These are phyloP conservation scores for Stramonita haemastoma DNA, from an alignment of 2,888 invertebrate species.

Conservation along the genomic window DNA sequence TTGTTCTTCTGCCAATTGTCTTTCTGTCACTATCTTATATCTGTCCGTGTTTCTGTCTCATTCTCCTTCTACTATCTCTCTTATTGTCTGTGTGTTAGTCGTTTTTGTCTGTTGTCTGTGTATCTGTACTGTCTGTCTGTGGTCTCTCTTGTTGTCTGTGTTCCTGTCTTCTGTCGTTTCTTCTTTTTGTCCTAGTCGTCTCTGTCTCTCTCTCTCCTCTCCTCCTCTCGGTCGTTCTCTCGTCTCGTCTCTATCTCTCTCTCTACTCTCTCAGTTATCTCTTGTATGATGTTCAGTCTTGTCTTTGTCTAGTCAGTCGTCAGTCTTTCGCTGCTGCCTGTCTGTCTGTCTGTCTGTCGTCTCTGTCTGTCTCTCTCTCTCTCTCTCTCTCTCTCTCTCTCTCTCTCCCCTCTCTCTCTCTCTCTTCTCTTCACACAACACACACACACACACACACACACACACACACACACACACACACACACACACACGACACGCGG, in stretches of 20 bases:
- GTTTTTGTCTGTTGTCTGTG: not conserved
- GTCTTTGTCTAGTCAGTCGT: not conserved
- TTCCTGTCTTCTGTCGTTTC: no score
- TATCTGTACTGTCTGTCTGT: not conserved
- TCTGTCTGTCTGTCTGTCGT: not conserved
- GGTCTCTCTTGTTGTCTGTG: not conserved
- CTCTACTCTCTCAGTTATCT: not conserved
- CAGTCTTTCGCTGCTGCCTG: not conserved
- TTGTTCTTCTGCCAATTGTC: no score
- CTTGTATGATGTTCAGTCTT: not conserved
- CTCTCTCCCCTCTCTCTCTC: not conserved
- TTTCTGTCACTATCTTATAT: no score
- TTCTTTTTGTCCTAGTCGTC: no score
- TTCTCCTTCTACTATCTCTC: not conserved
- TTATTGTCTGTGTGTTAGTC: not conserved
- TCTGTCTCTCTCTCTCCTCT: not conserved
- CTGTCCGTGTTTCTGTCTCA: not conserved
- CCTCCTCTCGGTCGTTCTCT: not conserved
- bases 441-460: no score
- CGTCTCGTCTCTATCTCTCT: not conserved
- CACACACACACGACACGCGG: no score
- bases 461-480: no score
- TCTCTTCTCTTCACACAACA: not conserved
- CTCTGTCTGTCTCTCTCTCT: constrained; percentile 11
- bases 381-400: constrained; percentile 15